These are phyloP conservation scores for Epirrhoe alternata DNA, from an alignment of 2,888 invertebrate genomes.

Conservation along the genomic window DNA sequence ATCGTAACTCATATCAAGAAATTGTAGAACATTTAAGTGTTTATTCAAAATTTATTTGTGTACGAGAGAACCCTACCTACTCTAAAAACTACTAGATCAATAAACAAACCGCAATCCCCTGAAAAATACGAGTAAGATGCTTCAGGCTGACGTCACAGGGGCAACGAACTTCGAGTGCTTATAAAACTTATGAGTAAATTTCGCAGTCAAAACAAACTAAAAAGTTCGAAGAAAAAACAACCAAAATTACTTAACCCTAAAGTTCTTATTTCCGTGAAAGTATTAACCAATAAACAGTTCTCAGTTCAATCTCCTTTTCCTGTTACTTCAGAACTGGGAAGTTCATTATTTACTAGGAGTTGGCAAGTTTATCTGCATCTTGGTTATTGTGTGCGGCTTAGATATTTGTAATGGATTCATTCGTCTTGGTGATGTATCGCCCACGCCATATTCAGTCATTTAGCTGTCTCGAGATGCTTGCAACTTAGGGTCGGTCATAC, in stretches of 20 bases:
- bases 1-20: background rate
- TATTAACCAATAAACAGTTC: conserved; percentile 40
- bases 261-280: conserved; percentile 14
- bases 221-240: conserved; percentile 44
- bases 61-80: conserved; percentile 11
- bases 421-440: conserved; percentile 57
- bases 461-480: conserved; percentile 52
- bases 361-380: conserved; percentile 47
- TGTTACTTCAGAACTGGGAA: conserved; percentile 50
- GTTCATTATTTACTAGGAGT: conserved; percentile 48
- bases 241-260: conserved; percentile 23
- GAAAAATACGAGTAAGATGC: conserved; percentile 42
- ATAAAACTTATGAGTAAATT: conserved; percentile 71
- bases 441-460: conserved; percentile 59
- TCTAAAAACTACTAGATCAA: conserved; percentile 21
- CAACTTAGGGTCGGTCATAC: conserved; percentile 14
- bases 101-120: conserved; percentile 40
- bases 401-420: conserved; percentile 56
- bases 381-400: conserved; percentile 44
- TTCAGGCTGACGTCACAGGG: conserved; percentile 69
- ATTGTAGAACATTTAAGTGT: background rate
- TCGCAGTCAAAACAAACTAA: conserved; percentile 76
- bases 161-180: conserved; percentile 64
- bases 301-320: conserved; percentile 50
- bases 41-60: conserved; percentile 14